phyloP scores from a whole-genome alignment of 2,888 invertebrate genomes.

The Eupelmus urozonus region DNA sequence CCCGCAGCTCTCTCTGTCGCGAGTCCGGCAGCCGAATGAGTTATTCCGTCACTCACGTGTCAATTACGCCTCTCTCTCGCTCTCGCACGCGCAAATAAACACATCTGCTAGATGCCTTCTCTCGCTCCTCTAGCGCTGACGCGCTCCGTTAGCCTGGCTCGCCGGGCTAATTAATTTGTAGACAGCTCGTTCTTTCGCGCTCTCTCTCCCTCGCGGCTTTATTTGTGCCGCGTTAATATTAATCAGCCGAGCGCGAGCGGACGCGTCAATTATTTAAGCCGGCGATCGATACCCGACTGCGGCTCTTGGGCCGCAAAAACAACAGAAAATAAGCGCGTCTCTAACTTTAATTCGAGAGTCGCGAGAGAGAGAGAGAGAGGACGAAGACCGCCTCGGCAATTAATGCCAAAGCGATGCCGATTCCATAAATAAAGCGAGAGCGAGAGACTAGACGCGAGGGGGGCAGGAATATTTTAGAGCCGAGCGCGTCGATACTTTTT shows the following conservation, averaged over 20 bases:
- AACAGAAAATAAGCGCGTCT: background rate
- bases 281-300: background rate
- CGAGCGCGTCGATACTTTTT: too few relatives aligned
- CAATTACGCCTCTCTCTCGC: slow-evolving; percentile 48
- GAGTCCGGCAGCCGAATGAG: slow-evolving; percentile 29
- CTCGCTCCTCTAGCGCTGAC: background rate
- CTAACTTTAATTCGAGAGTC: slow-evolving; percentile 32
- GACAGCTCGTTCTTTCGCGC: slow-evolving; percentile 46
- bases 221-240: slow-evolving; percentile 4
- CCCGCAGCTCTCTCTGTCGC: slow-evolving; percentile 17
- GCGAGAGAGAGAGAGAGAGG: too few relatives aligned
- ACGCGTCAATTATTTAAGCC: background rate
- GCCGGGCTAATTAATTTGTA: slow-evolving; percentile 67
- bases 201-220: background rate
- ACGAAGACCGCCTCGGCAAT: too few relatives aligned
- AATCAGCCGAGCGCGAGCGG: background rate
- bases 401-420: too few relatives aligned
- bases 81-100: slow-evolving; percentile 33
- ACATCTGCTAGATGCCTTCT: slow-evolving; percentile 3
- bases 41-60: slow-evolving; percentile 50
- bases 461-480: too few relatives aligned
- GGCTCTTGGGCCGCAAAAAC: background rate
- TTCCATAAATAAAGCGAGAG: too few relatives aligned
- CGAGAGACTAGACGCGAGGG: too few relatives aligned
- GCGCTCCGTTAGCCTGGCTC: slow-evolving; percentile 64